Base-by-base conservation (phyloP, 2,113 vertebrate genomes). In the Engraulis encrasicolus region DNA sequence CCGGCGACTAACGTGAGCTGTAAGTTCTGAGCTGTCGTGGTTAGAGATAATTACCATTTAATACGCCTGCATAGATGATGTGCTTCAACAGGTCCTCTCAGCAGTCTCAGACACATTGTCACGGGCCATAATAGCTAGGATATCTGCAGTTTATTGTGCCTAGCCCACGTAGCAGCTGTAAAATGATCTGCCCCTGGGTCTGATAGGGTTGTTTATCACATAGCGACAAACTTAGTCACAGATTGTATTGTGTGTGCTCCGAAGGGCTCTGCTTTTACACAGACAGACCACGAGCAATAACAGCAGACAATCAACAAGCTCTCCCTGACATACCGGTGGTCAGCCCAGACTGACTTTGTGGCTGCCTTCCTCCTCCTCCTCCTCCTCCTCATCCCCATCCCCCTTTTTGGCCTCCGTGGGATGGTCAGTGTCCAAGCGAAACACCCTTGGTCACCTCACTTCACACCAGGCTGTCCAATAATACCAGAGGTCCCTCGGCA, bases 171-270 rank as follows among this genome's bases (percentile, higher is more conserved):
- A n/a, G n/a, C n/a, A 74, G 66, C 18, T 3, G 54, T 58, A 58
- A 58, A 58, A 58, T n/a, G 54, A 58, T 58, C 2, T 74, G 31
- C 27, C 27, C 12, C 27, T 34, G 31, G 27, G 66, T 14, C 66
- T 74, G 66, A 74, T 74, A 18, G 15, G 15, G 31, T 74, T 74
- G 66, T 74, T 74, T 74, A 31, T 74, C 66, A 74, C 66, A 74
- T 74, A 74, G 66, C 23, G 31, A 74, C 66, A 74, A 74, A 74
- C 31, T 74, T 74, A 74, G 27, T 74, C 66, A 74, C 66, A 74
- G 17, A 74, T 15, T 74, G 27, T 34, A 74, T 74, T 74, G 66
- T 74, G 66, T 74, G 17, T 74, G 66, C 66, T 58, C 54, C 3
- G 54, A 58, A 58, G 54, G 15, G 2, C 12, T 15, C 14, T 11